phyloP scores from a whole-genome alignment of 2,797 vertebrate genomes.

The Glyptemys insculpta region DNA sequence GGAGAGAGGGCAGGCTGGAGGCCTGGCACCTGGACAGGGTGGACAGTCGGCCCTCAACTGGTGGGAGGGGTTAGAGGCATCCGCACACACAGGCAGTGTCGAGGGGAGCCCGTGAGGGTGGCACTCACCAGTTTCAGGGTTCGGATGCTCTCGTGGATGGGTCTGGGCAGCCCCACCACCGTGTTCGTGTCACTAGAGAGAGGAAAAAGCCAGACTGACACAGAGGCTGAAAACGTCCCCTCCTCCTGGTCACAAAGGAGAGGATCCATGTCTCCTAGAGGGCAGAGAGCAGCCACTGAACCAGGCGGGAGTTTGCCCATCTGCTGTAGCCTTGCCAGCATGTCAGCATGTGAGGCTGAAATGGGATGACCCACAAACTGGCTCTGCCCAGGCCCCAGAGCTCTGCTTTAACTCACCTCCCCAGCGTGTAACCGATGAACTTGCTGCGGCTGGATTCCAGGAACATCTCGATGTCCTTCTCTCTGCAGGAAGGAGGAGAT shows the following conservation, averaged over 20 bases:
- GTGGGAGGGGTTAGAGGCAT: not conserved
- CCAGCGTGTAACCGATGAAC: slow-evolving; percentile 97
- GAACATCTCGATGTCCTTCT: slow-evolving; percentile 99
- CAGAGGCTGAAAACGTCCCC: not conserved
- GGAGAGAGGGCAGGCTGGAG: not conserved
- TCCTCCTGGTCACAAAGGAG: not conserved
- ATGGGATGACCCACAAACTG: fast-evolving
- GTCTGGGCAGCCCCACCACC: slow-evolving; percentile 94
- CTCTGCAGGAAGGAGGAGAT: slow-evolving; percentile 81
- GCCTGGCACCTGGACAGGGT: fast-evolving
- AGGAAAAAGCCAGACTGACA: slow-evolving; percentile 17
- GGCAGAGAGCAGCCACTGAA: not conserved
- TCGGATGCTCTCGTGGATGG: slow-evolving; percentile 98
- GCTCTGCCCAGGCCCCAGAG: fast-evolving
- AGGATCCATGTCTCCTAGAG: not conserved
- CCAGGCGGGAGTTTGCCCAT: not conserved
- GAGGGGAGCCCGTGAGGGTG: fast-evolving
- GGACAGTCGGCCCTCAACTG: not conserved
- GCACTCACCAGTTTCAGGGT: slow-evolving; percentile 93
- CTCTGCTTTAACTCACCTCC: slow-evolving; percentile 85
- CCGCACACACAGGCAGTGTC: fast-evolving
- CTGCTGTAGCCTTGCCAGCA: not conserved
- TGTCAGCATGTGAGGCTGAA: not conserved
- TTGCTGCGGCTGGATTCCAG: slow-evolving; percentile 98
- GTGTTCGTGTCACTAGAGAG: slow-evolving; percentile 93